These are phyloP conservation scores for Phalacrocorax aristotelis DNA, from an alignment of 2,113 vertebrate species.

Conservation along the genomic window DNA sequence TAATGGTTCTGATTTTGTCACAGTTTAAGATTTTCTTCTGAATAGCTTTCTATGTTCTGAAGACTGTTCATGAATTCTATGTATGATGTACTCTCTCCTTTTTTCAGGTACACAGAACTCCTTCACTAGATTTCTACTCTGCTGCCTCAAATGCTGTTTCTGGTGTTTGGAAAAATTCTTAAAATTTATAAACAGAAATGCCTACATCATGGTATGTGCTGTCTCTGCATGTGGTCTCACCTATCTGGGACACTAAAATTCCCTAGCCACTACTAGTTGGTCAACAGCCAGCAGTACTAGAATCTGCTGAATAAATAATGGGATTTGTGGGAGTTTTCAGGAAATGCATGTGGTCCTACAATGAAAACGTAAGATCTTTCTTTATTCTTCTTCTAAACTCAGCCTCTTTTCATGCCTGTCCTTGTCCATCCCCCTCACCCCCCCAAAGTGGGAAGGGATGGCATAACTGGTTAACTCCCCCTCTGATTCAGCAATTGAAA, in stretches of 20 bases:
- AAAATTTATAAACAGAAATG: conserved; percentile 96
- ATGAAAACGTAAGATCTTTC: not conserved
- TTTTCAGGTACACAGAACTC: conserved; percentile 82
- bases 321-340: not conserved
- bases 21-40: not conserved
- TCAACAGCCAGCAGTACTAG: not conserved
- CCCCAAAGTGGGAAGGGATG: not conserved
- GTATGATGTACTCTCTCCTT: not conserved
- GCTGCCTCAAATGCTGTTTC: conserved; percentile 94
- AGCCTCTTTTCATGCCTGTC: not conserved
- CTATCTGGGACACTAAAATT: not conserved
- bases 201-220: conserved; percentile 93
- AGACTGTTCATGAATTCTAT: not conserved
- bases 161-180: conserved; percentile 96
- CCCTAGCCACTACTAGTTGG: not conserved
- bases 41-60: not conserved
- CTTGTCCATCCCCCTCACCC: not conserved
- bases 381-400: not conserved
- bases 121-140: conserved; percentile 83
- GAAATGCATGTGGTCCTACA: not conserved
- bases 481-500: not conserved
- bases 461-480: not conserved
- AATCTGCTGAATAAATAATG: not conserved
- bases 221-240: not conserved
- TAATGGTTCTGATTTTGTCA: not conserved